phyloP scores from a whole-genome alignment of 2,113 vertebrate species.

The Etheostoma spectabile region DNA sequence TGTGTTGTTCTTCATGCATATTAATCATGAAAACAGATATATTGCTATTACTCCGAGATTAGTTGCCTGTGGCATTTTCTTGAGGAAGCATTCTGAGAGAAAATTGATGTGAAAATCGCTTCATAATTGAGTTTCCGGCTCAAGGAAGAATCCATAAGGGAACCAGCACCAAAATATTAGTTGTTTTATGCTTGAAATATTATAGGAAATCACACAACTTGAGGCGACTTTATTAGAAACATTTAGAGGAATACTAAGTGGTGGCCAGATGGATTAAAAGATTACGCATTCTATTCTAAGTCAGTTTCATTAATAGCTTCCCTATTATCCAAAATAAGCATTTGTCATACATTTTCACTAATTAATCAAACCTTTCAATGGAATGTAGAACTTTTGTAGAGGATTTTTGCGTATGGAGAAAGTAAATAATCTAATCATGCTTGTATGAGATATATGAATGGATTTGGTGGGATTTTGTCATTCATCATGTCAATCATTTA shows the following conservation, averaged over 20 bases:
- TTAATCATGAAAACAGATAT: slow-evolving; percentile 70
- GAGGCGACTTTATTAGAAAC: slow-evolving; percentile 38
- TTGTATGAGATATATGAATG: neutral
- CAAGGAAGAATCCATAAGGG: slow-evolving; percentile 56
- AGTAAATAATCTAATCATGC: neutral
- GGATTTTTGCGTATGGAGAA: neutral
- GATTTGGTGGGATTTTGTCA: neutral
- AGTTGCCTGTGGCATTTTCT: slow-evolving; percentile 73
- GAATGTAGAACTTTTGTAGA: neutral
- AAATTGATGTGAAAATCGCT: slow-evolving; percentile 74
- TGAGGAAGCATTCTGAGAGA: slow-evolving; percentile 63
- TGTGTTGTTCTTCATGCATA: slow-evolving; percentile 55
- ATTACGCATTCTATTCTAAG: neutral
- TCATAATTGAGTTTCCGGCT: slow-evolving; percentile 77
- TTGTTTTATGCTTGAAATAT: slow-evolving; percentile 54
- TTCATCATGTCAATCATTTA: neutral
- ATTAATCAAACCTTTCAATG: slow-evolving; percentile 6
- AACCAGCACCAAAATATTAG: slow-evolving; percentile 36
- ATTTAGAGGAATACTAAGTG: slow-evolving; percentile 16
- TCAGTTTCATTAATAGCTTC: neutral
- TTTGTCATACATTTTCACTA: neutral
- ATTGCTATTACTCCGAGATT: slow-evolving; percentile 64
- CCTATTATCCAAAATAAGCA: neutral
- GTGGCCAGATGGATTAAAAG: slow-evolving; percentile 1
- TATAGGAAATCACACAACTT: slow-evolving; percentile 46